Evolutionary conservation across 1,140 invertebrate species (phyloP).

Genomic region (Plodia interpunctella): DNA sequence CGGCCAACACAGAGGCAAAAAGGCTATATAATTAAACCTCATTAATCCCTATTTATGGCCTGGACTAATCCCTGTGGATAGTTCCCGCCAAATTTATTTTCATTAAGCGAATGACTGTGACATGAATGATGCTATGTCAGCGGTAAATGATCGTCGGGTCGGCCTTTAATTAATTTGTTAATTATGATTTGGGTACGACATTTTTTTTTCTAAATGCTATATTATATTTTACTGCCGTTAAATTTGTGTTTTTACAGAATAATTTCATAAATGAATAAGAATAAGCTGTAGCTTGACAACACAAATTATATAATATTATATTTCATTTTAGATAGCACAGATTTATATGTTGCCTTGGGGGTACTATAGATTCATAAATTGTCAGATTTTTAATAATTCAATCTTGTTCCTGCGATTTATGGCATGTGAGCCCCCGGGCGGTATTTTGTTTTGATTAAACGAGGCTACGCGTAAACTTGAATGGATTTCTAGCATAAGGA

Average conservation of each 20-base stretch:
- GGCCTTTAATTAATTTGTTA: constrained; percentile 13
- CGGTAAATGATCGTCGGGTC: constrained; percentile 18
- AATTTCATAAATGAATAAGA: no score
- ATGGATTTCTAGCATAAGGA: neutral
- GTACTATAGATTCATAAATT: neutral
- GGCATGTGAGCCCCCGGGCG: neutral
- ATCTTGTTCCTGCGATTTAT: constrained; percentile 12
- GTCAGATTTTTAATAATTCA: neutral
- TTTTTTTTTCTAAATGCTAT: no score
- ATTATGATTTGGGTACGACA: constrained; percentile 11
- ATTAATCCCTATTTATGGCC: constrained; percentile 56
- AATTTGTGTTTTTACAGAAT: no score
- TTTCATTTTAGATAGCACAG: neutral
- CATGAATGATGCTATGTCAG: constrained; percentile 24
- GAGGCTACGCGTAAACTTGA: neutral
- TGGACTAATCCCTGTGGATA: constrained; percentile 39
- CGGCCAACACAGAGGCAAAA: constrained; percentile 28
- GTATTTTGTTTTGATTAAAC: constrained; percentile 19
- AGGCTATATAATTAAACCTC: constrained; percentile 55
- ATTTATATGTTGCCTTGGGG: neutral
- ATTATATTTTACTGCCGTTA: no score
- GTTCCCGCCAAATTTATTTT: constrained; percentile 31
- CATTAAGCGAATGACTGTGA: constrained; percentile 22
- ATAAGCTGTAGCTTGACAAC: no score
- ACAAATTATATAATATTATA: neutral